Percentiles rank a stretch among this genome's conserved stretches.
Conservation (phyloP, 1,140 invertebrate species). For the Cephus cinctus region DNA sequence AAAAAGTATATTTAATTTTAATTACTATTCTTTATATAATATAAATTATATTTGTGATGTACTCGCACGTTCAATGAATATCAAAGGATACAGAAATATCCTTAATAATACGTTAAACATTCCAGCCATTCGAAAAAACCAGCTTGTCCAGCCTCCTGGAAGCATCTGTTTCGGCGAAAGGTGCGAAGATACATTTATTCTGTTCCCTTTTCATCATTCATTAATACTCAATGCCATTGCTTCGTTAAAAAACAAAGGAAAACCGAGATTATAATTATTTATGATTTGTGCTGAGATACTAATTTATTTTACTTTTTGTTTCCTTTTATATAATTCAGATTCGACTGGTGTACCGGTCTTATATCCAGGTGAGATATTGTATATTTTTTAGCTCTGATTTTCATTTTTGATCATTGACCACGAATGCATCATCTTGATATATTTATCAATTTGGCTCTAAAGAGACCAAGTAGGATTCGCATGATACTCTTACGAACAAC, state of each 20-base stretch:
- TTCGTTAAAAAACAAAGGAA: neutral
- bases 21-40: too few relatives aligned
- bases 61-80: too few relatives aligned
- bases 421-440: too few relatives aligned
- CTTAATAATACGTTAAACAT: too few relatives aligned
- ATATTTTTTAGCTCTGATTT: conserved; percentile 3
- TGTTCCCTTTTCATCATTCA: neutral
- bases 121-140: conserved; percentile 54
- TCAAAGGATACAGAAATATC: too few relatives aligned
- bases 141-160: conserved; percentile 55
- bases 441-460: too few relatives aligned
- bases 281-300: conserved; percentile 22
- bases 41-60: too few relatives aligned
- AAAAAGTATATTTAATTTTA: too few relatives aligned
- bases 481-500: too few relatives aligned
- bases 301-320: conserved; percentile 2
- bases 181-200: conserved; percentile 31
- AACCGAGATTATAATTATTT: conserved; percentile 10
- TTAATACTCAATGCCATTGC: neutral
- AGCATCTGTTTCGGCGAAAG: conserved; percentile 54
- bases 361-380: conserved; percentile 47
- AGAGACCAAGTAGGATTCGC: too few relatives aligned
- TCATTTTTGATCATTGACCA: too few relatives aligned
- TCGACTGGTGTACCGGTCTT: conserved; percentile 36
- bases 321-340: conserved; percentile 33